Evolutionary conservation across 2,888 invertebrate species (phyloP).

Genomic region (Hofmannophila pseudospretella): DNA sequence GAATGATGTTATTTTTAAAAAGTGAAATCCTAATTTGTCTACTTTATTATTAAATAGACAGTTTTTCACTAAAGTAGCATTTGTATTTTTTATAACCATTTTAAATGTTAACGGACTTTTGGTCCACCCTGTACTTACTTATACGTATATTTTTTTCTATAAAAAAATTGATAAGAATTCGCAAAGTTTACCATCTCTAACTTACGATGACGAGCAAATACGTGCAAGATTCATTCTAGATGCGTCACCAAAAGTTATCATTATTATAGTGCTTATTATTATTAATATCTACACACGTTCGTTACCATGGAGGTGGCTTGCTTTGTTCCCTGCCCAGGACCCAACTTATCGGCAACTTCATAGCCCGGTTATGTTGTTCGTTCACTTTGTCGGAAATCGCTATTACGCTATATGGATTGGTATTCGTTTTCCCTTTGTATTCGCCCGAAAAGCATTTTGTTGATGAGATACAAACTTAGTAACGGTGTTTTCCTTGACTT

Average conservation of each 20-base stretch:
- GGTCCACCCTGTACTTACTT: too few species aligned
- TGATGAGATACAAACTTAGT: conserved; percentile 39
- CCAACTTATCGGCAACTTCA: conserved; percentile 40
- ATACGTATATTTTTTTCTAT: too few species aligned
- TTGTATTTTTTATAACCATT: too few species aligned
- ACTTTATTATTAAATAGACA: too few species aligned
- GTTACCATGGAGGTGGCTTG: conserved; percentile 45
- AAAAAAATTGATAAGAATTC: not conserved
- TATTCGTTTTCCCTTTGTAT: conserved; percentile 43
- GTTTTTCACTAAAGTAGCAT: too few species aligned
- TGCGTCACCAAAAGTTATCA: conserved; percentile 14
- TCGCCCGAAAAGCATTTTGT: conserved; percentile 34
- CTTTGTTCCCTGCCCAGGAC: conserved; percentile 58
- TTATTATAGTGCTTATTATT: conserved; percentile 2
- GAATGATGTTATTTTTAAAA: too few species aligned
- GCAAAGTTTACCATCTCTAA: too few species aligned
- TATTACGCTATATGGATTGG: conserved; percentile 47
- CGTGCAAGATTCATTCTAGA: too few species aligned
- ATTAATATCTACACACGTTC: too few species aligned
- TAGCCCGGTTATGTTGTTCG: conserved; percentile 43
- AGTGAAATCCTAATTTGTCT: too few species aligned
- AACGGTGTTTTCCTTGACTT: conserved; percentile 21
- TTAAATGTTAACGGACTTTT: too few species aligned
- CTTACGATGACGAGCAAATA: too few species aligned
- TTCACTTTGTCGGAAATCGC: conserved; percentile 45